A percentile compares a stretch with the other conserved stretches of the same genome.
Evolutionary conservation across 92 coral and sea anemone genomes (phyloP).

Genomic region (Chrysogorgia sp.): DNA sequence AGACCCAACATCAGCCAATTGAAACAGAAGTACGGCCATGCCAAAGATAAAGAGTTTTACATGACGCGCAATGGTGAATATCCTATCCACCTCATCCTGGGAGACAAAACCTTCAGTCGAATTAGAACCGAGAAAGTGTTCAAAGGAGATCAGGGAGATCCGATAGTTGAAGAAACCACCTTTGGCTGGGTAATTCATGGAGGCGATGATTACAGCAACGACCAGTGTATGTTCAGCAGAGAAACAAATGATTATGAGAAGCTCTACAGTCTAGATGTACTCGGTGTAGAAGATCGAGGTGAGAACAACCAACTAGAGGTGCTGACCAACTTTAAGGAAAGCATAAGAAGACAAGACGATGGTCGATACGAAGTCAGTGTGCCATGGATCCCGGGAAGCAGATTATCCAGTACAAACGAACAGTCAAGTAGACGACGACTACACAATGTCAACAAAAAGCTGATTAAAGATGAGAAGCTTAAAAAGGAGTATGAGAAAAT

Average conservation of each 20-base stretch:
- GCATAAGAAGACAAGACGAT: slow-evolving; percentile 8
- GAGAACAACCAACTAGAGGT: slow-evolving; percentile 55
- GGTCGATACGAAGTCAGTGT: slow-evolving; percentile 44
- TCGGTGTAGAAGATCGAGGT: slow-evolving; percentile 49
- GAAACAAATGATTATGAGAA: slow-evolving; percentile 25
- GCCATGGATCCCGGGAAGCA: too few species aligned
- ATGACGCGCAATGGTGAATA: slow-evolving; percentile 20
- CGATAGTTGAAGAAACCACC: slow-evolving; percentile 55
- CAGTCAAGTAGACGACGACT: slow-evolving; percentile 14
- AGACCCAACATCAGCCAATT: slow-evolving; percentile 47
- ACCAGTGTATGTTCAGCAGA: slow-evolving; percentile 5
- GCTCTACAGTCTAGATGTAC: slow-evolving; percentile 59
- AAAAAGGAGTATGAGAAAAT: slow-evolving; percentile 52
- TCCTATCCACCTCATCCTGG: slow-evolving; percentile 46
- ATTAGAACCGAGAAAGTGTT: too few species aligned
- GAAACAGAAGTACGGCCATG: slow-evolving; percentile 43
- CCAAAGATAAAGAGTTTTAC: slow-evolving; percentile 55
- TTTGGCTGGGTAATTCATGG: slow-evolving; percentile 65
- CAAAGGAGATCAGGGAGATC: slow-evolving; percentile 60
- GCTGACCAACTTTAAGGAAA: slow-evolving; percentile 47
- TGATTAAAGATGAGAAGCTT: too few species aligned
- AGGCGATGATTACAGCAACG: slow-evolving; percentile 14
- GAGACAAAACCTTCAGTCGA: slow-evolving; percentile 52
- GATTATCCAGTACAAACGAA: not conserved
- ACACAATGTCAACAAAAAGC: slow-evolving; percentile 39